Conservation (phyloP, 2,113 vertebrate species). For the Corythornis madagascariensis region DNA sequence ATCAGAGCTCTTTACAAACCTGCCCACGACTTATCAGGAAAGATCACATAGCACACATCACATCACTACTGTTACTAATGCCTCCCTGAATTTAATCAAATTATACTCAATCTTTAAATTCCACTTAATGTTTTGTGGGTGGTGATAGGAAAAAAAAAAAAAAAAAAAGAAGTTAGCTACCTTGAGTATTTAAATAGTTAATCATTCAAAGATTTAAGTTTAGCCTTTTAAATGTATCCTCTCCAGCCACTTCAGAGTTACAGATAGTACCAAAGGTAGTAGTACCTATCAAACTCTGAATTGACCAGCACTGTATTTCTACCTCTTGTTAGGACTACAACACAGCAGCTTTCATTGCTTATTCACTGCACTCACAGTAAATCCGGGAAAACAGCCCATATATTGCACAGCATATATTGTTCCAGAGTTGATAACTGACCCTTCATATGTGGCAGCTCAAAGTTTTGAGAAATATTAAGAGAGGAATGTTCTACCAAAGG, state of each 20-base stretch:
- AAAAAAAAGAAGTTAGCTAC: rapidly evolving
- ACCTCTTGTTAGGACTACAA: not conserved
- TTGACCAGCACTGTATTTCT: not conserved
- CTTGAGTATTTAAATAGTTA: not conserved
- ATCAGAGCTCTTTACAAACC: not conserved
- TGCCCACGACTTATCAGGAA: not conserved
- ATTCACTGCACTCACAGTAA: not conserved
- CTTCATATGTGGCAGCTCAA: not conserved
- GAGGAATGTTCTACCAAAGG: not conserved
- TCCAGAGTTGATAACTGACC: not conserved
- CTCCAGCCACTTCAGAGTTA: not conserved
- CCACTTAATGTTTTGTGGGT: not conserved
- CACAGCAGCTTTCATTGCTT: not conserved
- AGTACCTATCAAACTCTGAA: not conserved
- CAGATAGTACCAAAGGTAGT: not conserved
- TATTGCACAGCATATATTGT: not conserved
- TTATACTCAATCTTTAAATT: not conserved
- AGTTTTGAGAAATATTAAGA: not conserved
- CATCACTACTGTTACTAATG: not conserved
- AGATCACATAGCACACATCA: not conserved
- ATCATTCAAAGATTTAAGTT: not conserved
- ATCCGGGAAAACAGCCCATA: not conserved
- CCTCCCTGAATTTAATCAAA: not conserved
- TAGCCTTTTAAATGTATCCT: not conserved
- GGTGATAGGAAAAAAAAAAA: not conserved